Conservation (phyloP, 1,140 invertebrate species). For the Trichonephila inaurata region DNA sequence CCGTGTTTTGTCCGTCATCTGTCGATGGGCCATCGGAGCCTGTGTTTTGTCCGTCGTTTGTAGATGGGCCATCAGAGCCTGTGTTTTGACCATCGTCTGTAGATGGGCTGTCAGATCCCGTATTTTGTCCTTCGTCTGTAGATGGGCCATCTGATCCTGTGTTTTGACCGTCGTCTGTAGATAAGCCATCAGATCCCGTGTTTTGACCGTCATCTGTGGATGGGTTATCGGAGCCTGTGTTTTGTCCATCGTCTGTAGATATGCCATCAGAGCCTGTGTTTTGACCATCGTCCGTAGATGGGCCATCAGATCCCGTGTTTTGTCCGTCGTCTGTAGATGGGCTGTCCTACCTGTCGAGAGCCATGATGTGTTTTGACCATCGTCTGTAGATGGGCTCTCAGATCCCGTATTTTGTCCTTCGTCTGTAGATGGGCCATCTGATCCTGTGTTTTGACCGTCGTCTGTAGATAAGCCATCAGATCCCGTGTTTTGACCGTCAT, state of each 20-base stretch:
- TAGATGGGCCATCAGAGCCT: not conserved
- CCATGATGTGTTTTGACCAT: not conserved
- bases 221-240: not conserved
- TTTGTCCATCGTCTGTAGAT: not conserved
- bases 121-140: not conserved
- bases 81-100: not conserved
- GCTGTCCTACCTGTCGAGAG: not conserved
- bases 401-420: not conserved
- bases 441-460: not conserved
- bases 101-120: not conserved
- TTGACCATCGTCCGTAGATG: not conserved
- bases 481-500: not conserved
- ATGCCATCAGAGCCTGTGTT: not conserved
- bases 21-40: not conserved
- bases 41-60: not conserved
- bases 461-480: not conserved
- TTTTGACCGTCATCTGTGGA: not conserved
- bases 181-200: not conserved
- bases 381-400: not conserved
- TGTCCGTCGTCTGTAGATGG: not conserved
- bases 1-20: not conserved
- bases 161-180: not conserved
- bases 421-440: not conserved
- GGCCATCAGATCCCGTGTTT: not conserved
- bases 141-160: not conserved